These are phyloP conservation scores for Furnarius figulus DNA, from an alignment of 2,113 vertebrate species.

Conservation along the genomic window DNA sequence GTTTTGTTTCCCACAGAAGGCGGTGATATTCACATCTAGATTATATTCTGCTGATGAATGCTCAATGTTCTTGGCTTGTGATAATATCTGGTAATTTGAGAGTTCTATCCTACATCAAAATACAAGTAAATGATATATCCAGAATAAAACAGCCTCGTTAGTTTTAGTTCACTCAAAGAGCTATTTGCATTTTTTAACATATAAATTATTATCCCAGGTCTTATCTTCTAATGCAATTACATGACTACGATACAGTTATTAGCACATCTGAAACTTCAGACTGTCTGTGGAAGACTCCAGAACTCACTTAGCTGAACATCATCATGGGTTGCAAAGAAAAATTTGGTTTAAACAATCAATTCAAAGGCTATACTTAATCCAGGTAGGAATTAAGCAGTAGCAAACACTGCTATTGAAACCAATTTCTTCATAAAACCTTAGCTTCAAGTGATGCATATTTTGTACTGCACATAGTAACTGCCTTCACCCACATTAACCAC, in stretches of 20 bases:
- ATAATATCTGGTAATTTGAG: not conserved
- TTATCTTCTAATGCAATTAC: conserved; percentile 56
- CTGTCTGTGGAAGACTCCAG: not conserved
- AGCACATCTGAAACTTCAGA: not conserved
- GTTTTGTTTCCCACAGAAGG: not conserved
- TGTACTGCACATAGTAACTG: not conserved
- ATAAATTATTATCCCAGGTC: conserved; percentile 24
- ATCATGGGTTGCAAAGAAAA: not conserved
- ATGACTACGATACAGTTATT: conserved; percentile 14
- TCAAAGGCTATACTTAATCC: not conserved
- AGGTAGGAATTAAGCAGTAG: not conserved
- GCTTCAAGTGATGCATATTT: not conserved
- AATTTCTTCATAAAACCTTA: not conserved
- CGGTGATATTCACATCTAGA: not conserved
- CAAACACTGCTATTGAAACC: not conserved
- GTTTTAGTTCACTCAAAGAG: not conserved
- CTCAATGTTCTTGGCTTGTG: not conserved
- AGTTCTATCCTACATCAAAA: conserved; percentile 1
- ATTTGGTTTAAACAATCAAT: not conserved
- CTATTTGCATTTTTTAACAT: conserved; percentile 53
- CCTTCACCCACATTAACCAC: not conserved
- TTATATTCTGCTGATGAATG: conserved; percentile 19
- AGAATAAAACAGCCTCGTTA: not conserved
- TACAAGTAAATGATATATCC: not conserved
- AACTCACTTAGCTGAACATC: not conserved